Conservation (phyloP, 37 sponge, comb jelly and placozoan species). For the Halisarca cf. caerulea region DNA sequence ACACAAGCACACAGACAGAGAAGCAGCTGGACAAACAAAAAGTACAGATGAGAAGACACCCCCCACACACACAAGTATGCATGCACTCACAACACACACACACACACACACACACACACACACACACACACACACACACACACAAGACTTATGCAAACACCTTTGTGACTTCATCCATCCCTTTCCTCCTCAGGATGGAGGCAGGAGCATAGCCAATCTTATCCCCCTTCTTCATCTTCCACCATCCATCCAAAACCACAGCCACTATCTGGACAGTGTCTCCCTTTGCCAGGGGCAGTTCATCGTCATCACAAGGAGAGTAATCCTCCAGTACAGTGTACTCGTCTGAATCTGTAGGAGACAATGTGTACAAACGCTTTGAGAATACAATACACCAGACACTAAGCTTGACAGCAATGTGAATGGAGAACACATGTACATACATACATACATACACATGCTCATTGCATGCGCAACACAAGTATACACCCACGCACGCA, state of each 20-base stretch:
- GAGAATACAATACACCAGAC: no score
- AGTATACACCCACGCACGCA: no score
- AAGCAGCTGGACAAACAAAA: no score
- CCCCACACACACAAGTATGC: not conserved
- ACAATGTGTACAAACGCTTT: no score
- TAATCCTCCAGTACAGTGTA: slow-evolving; percentile 78
- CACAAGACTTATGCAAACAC: no score
- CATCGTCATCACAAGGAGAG: slow-evolving; percentile 67
- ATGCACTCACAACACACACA: not conserved
- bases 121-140: slow-evolving; percentile 7
- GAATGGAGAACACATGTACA: not conserved
- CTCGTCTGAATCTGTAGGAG: slow-evolving; percentile 17
- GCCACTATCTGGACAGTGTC: slow-evolving; percentile 61
- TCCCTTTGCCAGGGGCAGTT: slow-evolving; percentile 57
- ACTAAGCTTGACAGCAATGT: no score
- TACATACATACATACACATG: not conserved
- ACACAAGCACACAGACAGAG: not conserved
- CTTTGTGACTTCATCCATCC: not conserved
- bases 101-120: not conserved
- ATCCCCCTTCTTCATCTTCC: slow-evolving; percentile 71
- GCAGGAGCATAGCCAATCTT: slow-evolving; percentile 55
- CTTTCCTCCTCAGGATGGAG: slow-evolving; percentile 45
- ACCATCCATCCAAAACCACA: slow-evolving; percentile 87
- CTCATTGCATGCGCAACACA: no score
- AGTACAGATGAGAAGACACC: no score